Conservation (phyloP, 2,113 vertebrate genomes). For the Caloenas nicobarica region DNA sequence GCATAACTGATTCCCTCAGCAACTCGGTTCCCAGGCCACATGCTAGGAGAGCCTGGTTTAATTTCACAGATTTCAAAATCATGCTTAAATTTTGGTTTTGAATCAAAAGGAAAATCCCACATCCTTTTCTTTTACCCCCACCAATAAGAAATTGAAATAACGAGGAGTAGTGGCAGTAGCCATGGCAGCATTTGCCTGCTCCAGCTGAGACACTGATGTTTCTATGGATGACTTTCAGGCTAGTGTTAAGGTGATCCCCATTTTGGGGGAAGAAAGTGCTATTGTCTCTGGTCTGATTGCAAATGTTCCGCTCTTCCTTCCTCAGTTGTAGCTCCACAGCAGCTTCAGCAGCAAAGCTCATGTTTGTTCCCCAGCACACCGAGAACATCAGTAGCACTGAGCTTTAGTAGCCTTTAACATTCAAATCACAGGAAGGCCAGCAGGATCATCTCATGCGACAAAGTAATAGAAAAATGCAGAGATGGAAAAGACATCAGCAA, state of each 20-base stretch:
- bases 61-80: not conserved
- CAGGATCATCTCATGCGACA: conserved; percentile 21
- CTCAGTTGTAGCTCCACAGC: accelerated
- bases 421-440: conserved; percentile 47
- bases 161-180: not conserved
- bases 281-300: not conserved
- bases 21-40: not conserved
- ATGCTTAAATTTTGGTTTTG: not conserved
- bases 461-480: conserved; percentile 60
- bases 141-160: not conserved
- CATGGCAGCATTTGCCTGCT: not conserved
- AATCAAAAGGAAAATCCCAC: not conserved
- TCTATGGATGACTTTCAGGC: not conserved
- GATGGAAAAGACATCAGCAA: conserved; percentile 61
- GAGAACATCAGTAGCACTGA: not conserved
- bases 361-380: not conserved
- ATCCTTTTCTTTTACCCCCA: not conserved
- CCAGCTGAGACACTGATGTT: not conserved
- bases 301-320: not conserved
- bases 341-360: not conserved
- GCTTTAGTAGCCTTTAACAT: conserved; percentile 1
- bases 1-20: not conserved
- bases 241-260: not conserved
- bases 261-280: not conserved
- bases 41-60: not conserved